Evolutionary conservation across 2,797 vertebrate genomes (phyloP).

Genomic region (Acestrorhynchus altus): DNA sequence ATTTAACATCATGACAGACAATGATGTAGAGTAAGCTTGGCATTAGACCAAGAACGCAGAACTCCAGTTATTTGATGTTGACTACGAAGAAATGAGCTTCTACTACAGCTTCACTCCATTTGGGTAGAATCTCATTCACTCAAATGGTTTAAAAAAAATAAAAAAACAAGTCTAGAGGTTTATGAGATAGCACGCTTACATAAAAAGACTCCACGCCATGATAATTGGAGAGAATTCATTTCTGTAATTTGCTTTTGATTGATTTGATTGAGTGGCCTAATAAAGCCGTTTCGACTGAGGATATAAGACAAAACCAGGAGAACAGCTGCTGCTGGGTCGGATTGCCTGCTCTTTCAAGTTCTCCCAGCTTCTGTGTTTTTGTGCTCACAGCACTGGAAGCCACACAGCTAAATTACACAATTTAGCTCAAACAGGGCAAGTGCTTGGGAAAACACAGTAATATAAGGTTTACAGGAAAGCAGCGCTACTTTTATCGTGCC

Average conservation of each 20-base stretch:
- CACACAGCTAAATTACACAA: slow-evolving; percentile 28
- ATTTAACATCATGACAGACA: too few species aligned
- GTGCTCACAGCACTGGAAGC: slow-evolving; percentile 28
- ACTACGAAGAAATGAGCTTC: too few species aligned
- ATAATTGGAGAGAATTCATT: too few species aligned
- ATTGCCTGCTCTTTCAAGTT: slow-evolving; percentile 3
- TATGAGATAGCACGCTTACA: background rate
- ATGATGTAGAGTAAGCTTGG: too few species aligned
- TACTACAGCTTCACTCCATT: too few species aligned
- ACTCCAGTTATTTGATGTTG: too few species aligned
- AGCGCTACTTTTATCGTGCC: slow-evolving; percentile 8
- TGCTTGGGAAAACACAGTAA: slow-evolving; percentile 18
- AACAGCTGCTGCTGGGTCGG: background rate
- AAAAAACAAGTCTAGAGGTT: too few species aligned
- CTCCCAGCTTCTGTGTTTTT: slow-evolving; percentile 33
- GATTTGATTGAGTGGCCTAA: background rate
- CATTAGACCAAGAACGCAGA: too few species aligned
- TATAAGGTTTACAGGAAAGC: slow-evolving; percentile 3
- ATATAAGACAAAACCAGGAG: slow-evolving; percentile 22
- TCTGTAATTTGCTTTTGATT: too few species aligned
- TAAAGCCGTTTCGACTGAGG: slow-evolving; percentile 31
- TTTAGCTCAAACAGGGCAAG: slow-evolving; percentile 39
- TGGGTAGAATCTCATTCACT: too few species aligned
- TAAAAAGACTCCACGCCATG: background rate
- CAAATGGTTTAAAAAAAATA: too few species aligned